Evolutionary conservation across 2,797 vertebrate species (phyloP).

Genomic region (Aratinga solstitialis): DNA sequence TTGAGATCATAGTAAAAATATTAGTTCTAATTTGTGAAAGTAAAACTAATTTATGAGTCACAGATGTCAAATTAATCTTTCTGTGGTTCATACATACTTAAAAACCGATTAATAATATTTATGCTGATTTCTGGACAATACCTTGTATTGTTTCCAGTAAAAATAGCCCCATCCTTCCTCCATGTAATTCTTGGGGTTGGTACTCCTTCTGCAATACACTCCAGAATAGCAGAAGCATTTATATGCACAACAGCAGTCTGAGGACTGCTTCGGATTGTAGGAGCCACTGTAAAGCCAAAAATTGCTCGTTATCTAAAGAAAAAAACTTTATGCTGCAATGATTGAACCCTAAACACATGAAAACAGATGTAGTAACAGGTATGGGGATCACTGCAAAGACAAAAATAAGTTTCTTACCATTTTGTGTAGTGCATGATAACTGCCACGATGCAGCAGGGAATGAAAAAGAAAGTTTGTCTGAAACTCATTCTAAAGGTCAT

Average conservation of each 20-base stretch:
- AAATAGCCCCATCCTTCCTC: constrained; percentile 91
- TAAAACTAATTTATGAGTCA: neutral
- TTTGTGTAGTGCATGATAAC: neutral
- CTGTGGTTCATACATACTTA: neutral
- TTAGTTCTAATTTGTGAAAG: neutral
- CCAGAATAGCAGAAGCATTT: constrained; percentile 79
- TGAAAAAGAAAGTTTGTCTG: constrained; percentile 29
- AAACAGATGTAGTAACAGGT: neutral
- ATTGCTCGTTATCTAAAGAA: neutral
- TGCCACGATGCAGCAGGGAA: neutral
- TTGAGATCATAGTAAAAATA: neutral
- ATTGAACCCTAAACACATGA: neutral
- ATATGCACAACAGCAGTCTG: constrained; percentile 77
- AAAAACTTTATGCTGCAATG: neutral
- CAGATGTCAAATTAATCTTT: neutral
- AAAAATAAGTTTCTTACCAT: constrained; percentile 18
- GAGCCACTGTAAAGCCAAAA: constrained; percentile 82
- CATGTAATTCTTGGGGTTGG: constrained; percentile 89
- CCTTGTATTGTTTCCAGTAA: constrained; percentile 86
- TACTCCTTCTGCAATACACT: constrained; percentile 86
- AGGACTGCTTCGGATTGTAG: constrained; percentile 83
- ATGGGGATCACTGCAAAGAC: neutral
- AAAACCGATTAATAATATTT: neutral
- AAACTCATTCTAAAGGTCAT: neutral
- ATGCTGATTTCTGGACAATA: constrained; percentile 48